Percentiles rank a stretch among this genome's conserved stretches.
phyloP scores from a whole-genome alignment of 2,113 vertebrate species.

The Gymnocephalus cernua region DNA sequence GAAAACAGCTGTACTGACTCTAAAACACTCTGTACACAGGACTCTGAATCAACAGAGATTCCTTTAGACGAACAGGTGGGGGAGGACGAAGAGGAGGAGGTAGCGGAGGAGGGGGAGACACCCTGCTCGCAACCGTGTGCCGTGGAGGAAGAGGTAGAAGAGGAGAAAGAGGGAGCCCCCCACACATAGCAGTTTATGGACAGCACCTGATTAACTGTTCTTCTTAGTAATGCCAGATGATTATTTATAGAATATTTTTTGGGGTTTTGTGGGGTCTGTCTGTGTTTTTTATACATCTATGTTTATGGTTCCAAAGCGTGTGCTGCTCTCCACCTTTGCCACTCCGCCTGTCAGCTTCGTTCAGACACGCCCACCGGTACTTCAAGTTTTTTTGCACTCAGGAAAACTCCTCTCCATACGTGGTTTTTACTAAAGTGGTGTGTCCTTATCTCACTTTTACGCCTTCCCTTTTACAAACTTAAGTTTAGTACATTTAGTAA shows the following conservation, averaged over 20 bases:
- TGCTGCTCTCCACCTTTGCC: conserved; percentile 86
- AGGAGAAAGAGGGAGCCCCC: conserved; percentile 84
- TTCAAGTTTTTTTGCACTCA: conserved; percentile 95
- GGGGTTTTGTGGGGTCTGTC: conserved; percentile 68
- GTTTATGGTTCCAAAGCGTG: conserved; percentile 87
- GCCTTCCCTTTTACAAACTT: conserved; percentile 32
- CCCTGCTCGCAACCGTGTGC: conserved; percentile 84
- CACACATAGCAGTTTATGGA: conserved; percentile 91
- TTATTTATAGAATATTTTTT: conserved; percentile 83
- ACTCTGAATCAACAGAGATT: conserved; percentile 98
- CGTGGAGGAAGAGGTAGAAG: conserved; percentile 85
- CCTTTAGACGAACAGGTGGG: conserved; percentile 95
- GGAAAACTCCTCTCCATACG: conserved; percentile 89
- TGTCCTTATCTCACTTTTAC: conserved; percentile 56
- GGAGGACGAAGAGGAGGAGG: conserved; percentile 88
- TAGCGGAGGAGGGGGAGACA: conserved; percentile 81
- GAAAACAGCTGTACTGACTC: conserved; percentile 97
- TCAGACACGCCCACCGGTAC: conserved; percentile 88
- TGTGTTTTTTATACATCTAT: conserved; percentile 76
- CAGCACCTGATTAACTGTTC: conserved; percentile 74
- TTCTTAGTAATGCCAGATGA: conserved; percentile 85
- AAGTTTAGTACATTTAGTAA: conserved; percentile 25
- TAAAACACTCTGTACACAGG: conserved; percentile 98
- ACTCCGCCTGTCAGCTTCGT: conserved; percentile 85
- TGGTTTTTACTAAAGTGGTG: conserved; percentile 64